Evolutionary conservation across 2,888 invertebrate genomes (phyloP).

Genomic region (Noctua comes): DNA sequence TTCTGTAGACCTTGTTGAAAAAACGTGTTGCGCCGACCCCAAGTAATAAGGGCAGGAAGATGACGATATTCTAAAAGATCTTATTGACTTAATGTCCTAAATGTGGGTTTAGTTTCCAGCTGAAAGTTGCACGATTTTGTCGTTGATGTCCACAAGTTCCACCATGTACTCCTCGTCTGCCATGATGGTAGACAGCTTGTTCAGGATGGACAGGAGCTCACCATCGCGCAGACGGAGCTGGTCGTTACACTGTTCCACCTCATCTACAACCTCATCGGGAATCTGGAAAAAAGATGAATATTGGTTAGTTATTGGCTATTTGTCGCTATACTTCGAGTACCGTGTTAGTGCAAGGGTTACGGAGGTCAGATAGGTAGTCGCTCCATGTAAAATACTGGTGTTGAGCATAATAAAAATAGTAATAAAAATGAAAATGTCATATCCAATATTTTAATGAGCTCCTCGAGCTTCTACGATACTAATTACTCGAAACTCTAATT

Average conservation of each 20-base stretch:
- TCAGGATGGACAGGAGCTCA: conserved; percentile 92
- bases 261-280: conserved; percentile 92
- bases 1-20: background rate
- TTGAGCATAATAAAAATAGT: no score
- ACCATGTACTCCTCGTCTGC: conserved; percentile 93
- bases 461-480: no score
- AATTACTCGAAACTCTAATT: no score
- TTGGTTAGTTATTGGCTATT: background rate
- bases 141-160: conserved; percentile 94
- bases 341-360: background rate
- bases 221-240: conserved; percentile 93
- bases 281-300: conserved; percentile 84
- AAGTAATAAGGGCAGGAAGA: background rate
- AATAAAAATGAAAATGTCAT: no score
- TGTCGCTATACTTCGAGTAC: background rate
- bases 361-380: background rate
- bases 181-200: conserved; percentile 92
- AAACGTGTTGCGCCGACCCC: background rate
- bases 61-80: background rate
- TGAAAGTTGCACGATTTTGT: conserved; percentile 91
- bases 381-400: background rate
- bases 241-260: conserved; percentile 93
- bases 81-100: conserved; percentile 13
- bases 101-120: conserved; percentile 77
- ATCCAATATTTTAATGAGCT: no score